Evolutionary conservation across 2,888 invertebrate species (phyloP).

Genomic region (Reticulitermes lucifugus): DNA sequence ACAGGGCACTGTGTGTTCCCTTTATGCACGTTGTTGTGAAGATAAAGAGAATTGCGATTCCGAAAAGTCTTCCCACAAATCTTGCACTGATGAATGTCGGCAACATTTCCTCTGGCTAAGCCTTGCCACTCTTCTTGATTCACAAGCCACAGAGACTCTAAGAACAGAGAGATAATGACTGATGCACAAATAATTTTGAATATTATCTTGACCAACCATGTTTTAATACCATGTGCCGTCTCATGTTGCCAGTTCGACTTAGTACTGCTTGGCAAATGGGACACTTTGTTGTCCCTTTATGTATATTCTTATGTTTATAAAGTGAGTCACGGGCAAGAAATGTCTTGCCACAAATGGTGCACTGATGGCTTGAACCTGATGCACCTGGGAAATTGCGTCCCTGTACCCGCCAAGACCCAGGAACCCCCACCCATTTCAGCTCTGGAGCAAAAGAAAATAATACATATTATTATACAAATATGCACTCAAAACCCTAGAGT

Average conservation of each 20-base stretch:
- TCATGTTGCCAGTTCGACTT: constrained; percentile 59
- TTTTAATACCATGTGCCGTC: constrained; percentile 36
- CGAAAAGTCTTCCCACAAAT: constrained; percentile 49
- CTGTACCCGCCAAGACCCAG: constrained; percentile 16
- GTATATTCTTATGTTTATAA: constrained; percentile 66
- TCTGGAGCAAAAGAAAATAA: constrained; percentile 21
- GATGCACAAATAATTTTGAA: neutral
- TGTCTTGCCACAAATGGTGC: constrained; percentile 50
- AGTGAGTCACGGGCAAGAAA: constrained; percentile 48
- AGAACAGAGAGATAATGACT: constrained; percentile 1
- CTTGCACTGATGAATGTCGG: constrained; percentile 51
- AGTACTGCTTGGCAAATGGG: constrained; percentile 65
- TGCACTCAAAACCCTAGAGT: neutral
- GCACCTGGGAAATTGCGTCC: neutral
- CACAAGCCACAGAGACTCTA: constrained; percentile 8
- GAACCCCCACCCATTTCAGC: constrained; percentile 19
- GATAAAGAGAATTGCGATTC: constrained; percentile 55
- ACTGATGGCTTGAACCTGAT: constrained; percentile 30
- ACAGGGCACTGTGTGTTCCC: constrained; percentile 66
- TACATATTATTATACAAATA: neutral
- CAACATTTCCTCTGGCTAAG: constrained; percentile 17
- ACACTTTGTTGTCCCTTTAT: constrained; percentile 66
- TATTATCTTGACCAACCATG: constrained; percentile 33
- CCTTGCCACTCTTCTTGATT: constrained; percentile 9
- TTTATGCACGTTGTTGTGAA: constrained; percentile 66